These are phyloP conservation scores for Vireo altiloquus DNA, from an alignment of 2,113 vertebrate genomes.

Conservation along the genomic window DNA sequence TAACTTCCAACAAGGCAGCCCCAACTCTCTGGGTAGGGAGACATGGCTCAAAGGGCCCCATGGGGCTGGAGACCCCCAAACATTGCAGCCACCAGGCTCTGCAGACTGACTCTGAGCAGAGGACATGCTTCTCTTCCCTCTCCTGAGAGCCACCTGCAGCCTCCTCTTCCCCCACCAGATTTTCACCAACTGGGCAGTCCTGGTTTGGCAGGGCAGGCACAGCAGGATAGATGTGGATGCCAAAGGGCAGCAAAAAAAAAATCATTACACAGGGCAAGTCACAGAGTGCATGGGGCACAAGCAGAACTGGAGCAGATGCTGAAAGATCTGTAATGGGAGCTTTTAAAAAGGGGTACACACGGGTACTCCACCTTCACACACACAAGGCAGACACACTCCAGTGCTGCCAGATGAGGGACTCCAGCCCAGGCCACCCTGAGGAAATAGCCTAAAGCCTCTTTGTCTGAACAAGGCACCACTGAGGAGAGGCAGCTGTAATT, in stretches of 20 bases:
- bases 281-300: accelerated
- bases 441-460: not conserved
- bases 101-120: not conserved
- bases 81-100: not conserved
- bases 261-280: not conserved
- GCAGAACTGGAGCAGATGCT: not conserved
- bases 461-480: not conserved
- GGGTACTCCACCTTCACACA: no score
- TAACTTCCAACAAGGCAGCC: not conserved
- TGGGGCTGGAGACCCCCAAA: not conserved
- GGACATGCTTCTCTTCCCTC: not conserved
- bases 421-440: not conserved
- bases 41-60: no score
- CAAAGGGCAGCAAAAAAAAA: not conserved
- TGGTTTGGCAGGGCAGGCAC: not conserved
- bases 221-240: not conserved
- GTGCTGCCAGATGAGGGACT: not conserved
- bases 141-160: no score
- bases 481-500: not conserved
- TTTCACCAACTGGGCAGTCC: not conserved
- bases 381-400: not conserved
- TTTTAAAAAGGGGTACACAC: accelerated
- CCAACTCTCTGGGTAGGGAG: accelerated
- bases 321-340: not conserved
- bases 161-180: no score